A percentile compares a stretch with the other conserved stretches of the same genome.
These are phyloP conservation scores for Branchipolynoe longqiensis DNA, from an alignment of 2,888 invertebrate species.

Conservation along the genomic window DNA sequence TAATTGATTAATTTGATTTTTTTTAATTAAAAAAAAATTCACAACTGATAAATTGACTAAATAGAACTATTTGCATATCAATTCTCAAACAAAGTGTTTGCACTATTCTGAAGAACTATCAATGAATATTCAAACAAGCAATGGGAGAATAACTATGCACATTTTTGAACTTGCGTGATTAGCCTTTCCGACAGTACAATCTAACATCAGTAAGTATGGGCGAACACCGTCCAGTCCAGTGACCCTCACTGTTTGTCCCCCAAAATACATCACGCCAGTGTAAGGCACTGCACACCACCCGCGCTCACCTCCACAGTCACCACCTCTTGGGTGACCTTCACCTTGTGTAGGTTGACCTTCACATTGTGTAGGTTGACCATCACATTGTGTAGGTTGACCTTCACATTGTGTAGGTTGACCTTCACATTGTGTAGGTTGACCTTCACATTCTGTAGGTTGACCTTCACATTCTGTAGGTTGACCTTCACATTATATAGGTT, in stretches of 20 bases:
- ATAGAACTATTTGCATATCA: too few species aligned
- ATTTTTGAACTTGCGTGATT: neutral
- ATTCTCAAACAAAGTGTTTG: too few species aligned
- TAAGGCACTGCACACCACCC: too few species aligned
- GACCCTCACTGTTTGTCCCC: too few species aligned
- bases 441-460: neutral
- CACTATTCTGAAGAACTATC: too few species aligned
- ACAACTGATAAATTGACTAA: neutral
- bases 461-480: neutral
- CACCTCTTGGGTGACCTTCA: too few species aligned
- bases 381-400: neutral
- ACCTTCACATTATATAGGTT: neutral
- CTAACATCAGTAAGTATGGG: conserved; percentile 24
- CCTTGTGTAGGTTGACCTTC: too few species aligned
- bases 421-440: neutral
- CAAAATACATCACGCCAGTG: too few species aligned
- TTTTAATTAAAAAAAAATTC: neutral
- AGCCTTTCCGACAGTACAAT: neutral
- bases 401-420: neutral
- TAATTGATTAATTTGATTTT: neutral
- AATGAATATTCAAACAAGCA: neutral
- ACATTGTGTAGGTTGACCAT: too few species aligned
- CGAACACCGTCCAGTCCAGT: too few species aligned
- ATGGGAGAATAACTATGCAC: neutral
- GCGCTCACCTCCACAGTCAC: too few species aligned